A percentile compares a stretch with the other conserved stretches of the same genome.
phyloP scores from a whole-genome alignment of 2,888 invertebrate species.

The Ophion slaviceki region DNA sequence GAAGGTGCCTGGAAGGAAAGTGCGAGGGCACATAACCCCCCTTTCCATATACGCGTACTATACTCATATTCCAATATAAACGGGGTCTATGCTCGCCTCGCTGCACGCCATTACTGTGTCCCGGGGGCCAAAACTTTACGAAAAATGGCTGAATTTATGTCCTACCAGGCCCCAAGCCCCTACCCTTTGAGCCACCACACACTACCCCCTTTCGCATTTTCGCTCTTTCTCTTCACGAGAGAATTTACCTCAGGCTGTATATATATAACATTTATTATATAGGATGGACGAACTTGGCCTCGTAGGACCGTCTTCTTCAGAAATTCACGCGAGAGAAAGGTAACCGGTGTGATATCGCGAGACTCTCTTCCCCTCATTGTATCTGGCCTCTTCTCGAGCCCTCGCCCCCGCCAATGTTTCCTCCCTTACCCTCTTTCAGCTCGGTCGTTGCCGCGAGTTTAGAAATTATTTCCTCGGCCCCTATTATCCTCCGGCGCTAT shows the following conservation, averaged over 20 bases:
- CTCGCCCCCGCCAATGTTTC: background rate
- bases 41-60: conserved; percentile 60
- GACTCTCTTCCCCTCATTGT: conserved; percentile 33
- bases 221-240: conserved; percentile 53
- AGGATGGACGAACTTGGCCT: conserved; percentile 63
- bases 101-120: conserved; percentile 79
- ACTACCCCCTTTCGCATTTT: conserved; percentile 41
- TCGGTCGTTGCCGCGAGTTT: conserved; percentile 64
- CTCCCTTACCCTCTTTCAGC: conserved; percentile 9
- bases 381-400: background rate
- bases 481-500: conserved; percentile 75
- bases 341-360: conserved; percentile 43
- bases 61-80: conserved; percentile 77
- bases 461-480: conserved; percentile 72
- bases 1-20: conserved; percentile 6
- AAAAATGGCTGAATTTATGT: conserved; percentile 71
- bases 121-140: conserved; percentile 79
- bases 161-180: conserved; percentile 52
- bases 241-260: conserved; percentile 38
- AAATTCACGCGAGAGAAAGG: conserved; percentile 30
- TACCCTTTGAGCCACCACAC: conserved; percentile 35
- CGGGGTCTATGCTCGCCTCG: conserved; percentile 75
- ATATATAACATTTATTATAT: conserved; percentile 46
- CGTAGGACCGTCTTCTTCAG: conserved; percentile 50
- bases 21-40: conserved; percentile 49